Evolutionary conservation across 2,888 invertebrate genomes (phyloP).

Genomic region (Diaprepes abbreviatus): DNA sequence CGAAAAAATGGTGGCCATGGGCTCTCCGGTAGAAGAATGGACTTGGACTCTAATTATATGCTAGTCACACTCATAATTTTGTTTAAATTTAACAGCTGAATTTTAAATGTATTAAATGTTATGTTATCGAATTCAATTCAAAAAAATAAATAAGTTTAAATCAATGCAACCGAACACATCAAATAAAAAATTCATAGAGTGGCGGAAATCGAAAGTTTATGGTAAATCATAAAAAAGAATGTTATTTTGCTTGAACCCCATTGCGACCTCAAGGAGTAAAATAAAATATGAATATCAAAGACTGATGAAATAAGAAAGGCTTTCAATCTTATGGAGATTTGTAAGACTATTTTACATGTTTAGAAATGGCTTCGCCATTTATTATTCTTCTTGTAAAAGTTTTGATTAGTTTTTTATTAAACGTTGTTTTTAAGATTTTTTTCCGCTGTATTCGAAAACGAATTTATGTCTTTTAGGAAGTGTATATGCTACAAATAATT

Average conservation of each 20-base stretch:
- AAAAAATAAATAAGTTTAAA: neutral
- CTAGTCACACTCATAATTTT: no score
- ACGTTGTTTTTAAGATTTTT: no score
- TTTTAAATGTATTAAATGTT: no score
- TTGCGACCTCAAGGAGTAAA: neutral
- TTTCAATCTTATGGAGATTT: neutral
- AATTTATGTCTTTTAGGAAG: no score
- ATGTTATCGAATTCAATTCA: no score
- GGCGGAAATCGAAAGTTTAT: conserved; percentile 5
- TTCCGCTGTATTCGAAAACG: no score
- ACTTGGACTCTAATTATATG: no score
- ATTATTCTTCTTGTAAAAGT: neutral
- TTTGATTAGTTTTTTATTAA: no score
- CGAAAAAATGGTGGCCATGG: no score
- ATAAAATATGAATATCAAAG: conserved; percentile 8
- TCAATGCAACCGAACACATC: neutral
- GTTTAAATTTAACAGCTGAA: no score
- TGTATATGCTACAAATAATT: no score
- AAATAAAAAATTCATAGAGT: conserved; percentile 2
- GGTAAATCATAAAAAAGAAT: neutral
- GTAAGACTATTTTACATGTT: neutral
- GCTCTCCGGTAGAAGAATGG: no score
- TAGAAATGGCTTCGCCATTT: neutral
- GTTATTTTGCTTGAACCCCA: conserved; percentile 6
- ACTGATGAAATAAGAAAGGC: neutral